phyloP scores from a whole-genome alignment of 2,797 vertebrate genomes.

The Ibycter americanus region DNA sequence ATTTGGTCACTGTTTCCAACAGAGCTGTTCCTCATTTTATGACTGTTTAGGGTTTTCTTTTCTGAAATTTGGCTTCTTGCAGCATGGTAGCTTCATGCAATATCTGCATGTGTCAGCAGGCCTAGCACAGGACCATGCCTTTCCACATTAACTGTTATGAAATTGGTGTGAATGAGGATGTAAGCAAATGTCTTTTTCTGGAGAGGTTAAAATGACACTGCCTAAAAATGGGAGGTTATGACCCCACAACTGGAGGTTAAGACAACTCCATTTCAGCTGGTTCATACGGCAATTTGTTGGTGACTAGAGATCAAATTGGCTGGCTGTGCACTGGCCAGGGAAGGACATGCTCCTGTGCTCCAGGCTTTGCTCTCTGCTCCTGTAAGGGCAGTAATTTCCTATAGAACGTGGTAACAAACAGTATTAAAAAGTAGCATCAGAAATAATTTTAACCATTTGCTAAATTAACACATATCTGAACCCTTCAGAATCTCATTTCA shows the following conservation, averaged over 20 bases:
- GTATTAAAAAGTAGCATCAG: background rate
- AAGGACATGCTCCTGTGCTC: background rate
- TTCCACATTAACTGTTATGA: background rate
- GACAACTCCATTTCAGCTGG: background rate
- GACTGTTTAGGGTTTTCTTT: background rate
- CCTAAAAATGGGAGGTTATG: background rate
- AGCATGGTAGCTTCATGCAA: background rate
- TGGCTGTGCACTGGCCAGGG: fast-evolving
- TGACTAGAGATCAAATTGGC: background rate
- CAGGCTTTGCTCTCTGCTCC: background rate
- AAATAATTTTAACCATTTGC: background rate
- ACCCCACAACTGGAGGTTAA: background rate
- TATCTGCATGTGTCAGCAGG: background rate
- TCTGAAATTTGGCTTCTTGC: background rate
- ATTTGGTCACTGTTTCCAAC: slow-evolving; percentile 23
- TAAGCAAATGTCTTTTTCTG: background rate
- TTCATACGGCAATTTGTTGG: background rate
- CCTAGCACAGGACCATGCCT: background rate
- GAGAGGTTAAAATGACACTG: background rate
- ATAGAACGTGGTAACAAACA: background rate
- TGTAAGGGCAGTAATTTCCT: background rate
- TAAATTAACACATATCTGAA: background rate
- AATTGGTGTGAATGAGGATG: background rate
- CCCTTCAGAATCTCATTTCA: background rate
- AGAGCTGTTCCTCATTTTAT: background rate